Base-by-base conservation (phyloP, 2,113 vertebrate species). In the Abramis brama region DNA sequence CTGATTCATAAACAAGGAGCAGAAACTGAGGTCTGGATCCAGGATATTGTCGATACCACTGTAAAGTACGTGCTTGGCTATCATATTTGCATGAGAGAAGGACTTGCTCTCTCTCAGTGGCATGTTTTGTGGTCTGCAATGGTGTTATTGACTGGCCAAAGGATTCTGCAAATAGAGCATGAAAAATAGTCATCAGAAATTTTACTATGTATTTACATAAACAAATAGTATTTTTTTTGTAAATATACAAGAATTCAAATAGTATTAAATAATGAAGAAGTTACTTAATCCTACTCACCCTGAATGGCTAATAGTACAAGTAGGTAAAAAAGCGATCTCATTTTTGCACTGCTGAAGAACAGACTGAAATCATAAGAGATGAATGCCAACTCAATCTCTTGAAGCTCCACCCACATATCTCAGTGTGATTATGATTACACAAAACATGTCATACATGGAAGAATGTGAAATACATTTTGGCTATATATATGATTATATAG, bases 1-100 rank as follows among this genome's bases (percentile, higher is more conserved):
- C 55, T 55, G 75, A 68, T 33, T 36, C 30, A 70, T 1, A 43
- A 25, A 85, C 64, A 43, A 43, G 13, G 3, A 85, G 47, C n/a
- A 85, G 45, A 70, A n/a, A 70, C 39, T 79, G 75, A 27, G 84
- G 75, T 70, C 47, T 79, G 30, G 84, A 79, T 79, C 75, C 84
- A 57, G 33, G 75, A 27, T 85, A 55, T 25, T 85, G 84, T 50
- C 47, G 62, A 85, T 85, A 85, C 84, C 84, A 85, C 0, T 70
- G 62, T 21, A 85, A 66, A 79, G 0, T 55, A 0, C n/a, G 9
- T 39, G 7, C 45, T 64, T 43, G 33, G 7, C 23, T 36, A 7
- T 79, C 75, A 85, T 85, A 85, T 23, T 52, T 71, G 62, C 62
- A 85, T 12, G 84, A 85, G 0, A 85, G 60, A 70, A 12, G 68